Base-by-base conservation (phyloP, 2,113 vertebrate genomes). In the Pycnonotus jocosus region DNA sequence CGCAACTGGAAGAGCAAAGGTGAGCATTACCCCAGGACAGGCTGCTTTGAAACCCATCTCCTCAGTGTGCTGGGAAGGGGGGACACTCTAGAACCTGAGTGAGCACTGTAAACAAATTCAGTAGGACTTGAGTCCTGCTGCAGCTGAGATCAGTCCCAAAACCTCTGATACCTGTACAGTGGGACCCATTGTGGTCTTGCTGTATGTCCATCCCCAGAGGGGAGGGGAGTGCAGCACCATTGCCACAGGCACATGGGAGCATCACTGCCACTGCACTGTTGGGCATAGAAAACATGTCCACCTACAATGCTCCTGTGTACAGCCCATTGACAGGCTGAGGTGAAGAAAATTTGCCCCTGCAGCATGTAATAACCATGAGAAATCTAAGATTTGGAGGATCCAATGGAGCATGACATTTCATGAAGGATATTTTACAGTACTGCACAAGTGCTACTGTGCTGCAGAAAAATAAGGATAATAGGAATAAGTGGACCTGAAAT, bases 1-100 rank as follows among this genome's bases (percentile, higher is more conserved):
- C 98, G 95, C 37, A 99, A 98, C 97, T 99, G 99, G 99, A 98
- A 98, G 93, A 98, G 99, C 97, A 99, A 99, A 98, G 99, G 99
- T 99, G 97, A 62, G 88, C 42, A 13, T 2, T 3, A 5, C 13
- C 27, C 30, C 47, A 47, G 0, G 40, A n/a, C 16, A 20, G 24
- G n/a, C 74, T 30, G 47, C 3, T 40, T 7, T 31, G 57, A 35
- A 35, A 33, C 13, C 42, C 8, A 0, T 4, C 35, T 50, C 22
- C 35, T 31, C 9, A 0, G 35, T 2, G 1, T 5, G 30, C 45
- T 22, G 77, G 72, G 62, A 12, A 19, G 4, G 22, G 72, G 50
- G 11, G 4, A 23, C 2, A 0, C 4, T 2, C 47, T 1, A 4
- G 53, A n/a, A 30, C 44, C 37, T 4, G 5, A 33, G 30, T 0